Conservation (phyloP, 2,888 invertebrate genomes). For the Epinotia nisella region DNA sequence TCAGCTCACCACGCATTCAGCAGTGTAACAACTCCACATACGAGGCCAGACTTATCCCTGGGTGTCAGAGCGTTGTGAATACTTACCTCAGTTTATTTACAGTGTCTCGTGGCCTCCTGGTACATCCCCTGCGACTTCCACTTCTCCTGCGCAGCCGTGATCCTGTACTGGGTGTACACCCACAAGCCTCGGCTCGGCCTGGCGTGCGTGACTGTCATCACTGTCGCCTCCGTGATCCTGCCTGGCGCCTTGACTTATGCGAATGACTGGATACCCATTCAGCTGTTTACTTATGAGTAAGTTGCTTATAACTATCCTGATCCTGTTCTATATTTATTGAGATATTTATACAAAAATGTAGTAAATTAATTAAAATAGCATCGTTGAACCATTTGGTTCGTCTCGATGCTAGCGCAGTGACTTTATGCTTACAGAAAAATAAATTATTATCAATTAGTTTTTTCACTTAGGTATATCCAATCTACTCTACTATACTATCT, state of each 20-base stretch:
- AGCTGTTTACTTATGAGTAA: constrained; percentile 85
- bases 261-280: constrained; percentile 78
- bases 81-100: constrained; percentile 50
- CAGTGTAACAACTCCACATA: too few species aligned
- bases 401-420: too few species aligned
- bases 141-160: constrained; percentile 85
- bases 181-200: constrained; percentile 69
- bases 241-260: constrained; percentile 83
- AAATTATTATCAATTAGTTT: too few species aligned
- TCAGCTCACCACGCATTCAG: too few species aligned
- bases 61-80: background rate
- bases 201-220: constrained; percentile 61
- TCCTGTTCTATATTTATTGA: too few species aligned
- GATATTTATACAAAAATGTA: background rate
- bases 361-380: too few species aligned
- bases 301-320: constrained; percentile 49
- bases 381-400: too few species aligned
- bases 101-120: constrained; percentile 89
- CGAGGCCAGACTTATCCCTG: too few species aligned
- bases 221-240: constrained; percentile 71
- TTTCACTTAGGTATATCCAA: too few species aligned
- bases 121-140: constrained; percentile 90
- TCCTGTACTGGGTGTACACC: constrained; percentile 75
- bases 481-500: too few species aligned
- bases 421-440: too few species aligned